Evolutionary conservation across 1,140 invertebrate genomes (phyloP), one percentile per base, ranked within the genome.

Genomic region (Anastrepha obliqua): DNA sequence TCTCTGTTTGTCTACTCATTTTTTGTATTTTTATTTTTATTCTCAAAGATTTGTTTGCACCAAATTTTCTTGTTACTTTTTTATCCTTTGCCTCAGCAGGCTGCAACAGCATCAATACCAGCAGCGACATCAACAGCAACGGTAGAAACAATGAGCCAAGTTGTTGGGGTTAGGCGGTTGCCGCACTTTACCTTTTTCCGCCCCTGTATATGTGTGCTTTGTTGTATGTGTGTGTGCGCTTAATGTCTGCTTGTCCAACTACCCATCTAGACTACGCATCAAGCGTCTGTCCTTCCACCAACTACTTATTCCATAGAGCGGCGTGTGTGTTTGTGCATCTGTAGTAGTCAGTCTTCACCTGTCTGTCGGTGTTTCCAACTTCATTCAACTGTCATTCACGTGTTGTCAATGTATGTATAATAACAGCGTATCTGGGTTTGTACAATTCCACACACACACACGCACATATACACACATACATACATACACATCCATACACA

Each of bases 311-410:
- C 15, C 70, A 67, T 17, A 13, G 4, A 44, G 70, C 9, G 15
- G 44, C 58, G 58, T 29, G 70, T 39, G 70, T n/a, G 44, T 74
- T 74, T 47, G 9, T 62, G 58, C 58, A 70, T 78, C n/a, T 39
- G 20, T 74, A 17, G 44, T 74, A 17, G 44, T 13, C 44, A 44
- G 11, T 74, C 42, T 47, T 29, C 74, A 81, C n/a, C 47, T 81
- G 74, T 5, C 42, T 20, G 88, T 89, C 74, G 44, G 47, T 20
- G n/a, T 81, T 81, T n/a, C 74, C 51, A 81, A 81, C 74, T 55
- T 81, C 47, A 20, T 81, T 81, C 20, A 74, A 74, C 67, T 74
- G 67, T 74, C 67, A 74, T 74, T 2, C 15, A 74, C 67, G 39
- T 74, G 11, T 81, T 58, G 2, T 8, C 2, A 55, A 11, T 78